A percentile compares a stretch with the other conserved stretches of the same genome.
These are phyloP conservation scores for Rhegmatorhina hoffmannsi DNA, from an alignment of 2,113 vertebrate species.

Conservation along the genomic window DNA sequence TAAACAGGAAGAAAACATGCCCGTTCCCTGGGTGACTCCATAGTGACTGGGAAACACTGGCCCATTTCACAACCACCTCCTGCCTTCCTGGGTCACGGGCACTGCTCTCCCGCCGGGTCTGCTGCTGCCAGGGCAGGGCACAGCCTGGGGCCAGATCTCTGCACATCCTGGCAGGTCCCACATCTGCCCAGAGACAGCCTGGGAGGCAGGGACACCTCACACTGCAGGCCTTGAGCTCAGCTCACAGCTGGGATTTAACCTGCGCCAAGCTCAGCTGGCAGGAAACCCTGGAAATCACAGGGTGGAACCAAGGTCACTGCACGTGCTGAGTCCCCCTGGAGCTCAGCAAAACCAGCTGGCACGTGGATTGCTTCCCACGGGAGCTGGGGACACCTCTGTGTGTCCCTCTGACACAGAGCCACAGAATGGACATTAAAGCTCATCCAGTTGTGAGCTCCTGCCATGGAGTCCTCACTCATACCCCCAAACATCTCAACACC, in stretches of 20 bases:
- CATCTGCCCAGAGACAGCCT: background rate
- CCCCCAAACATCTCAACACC: background rate
- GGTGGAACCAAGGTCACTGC: background rate
- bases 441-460: background rate
- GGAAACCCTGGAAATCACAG: background rate
- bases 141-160: background rate
- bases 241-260: background rate
- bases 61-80: background rate
- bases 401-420: background rate
- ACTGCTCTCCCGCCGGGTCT: background rate
- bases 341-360: background rate
- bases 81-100: background rate
- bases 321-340: accelerated
- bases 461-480: background rate
- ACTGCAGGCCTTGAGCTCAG: background rate
- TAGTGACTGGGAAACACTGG: background rate
- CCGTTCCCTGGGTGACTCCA: slow-evolving; percentile 45
- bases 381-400: background rate
- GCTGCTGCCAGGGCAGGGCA: background rate
- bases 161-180: accelerated
- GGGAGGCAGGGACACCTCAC: background rate
- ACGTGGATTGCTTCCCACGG: background rate
- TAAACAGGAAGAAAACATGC: slow-evolving; percentile 43
- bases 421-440: background rate
- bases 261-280: accelerated